Base-by-base conservation (phyloP, 2,888 invertebrate species). In the Eristalinus aeneus region DNA sequence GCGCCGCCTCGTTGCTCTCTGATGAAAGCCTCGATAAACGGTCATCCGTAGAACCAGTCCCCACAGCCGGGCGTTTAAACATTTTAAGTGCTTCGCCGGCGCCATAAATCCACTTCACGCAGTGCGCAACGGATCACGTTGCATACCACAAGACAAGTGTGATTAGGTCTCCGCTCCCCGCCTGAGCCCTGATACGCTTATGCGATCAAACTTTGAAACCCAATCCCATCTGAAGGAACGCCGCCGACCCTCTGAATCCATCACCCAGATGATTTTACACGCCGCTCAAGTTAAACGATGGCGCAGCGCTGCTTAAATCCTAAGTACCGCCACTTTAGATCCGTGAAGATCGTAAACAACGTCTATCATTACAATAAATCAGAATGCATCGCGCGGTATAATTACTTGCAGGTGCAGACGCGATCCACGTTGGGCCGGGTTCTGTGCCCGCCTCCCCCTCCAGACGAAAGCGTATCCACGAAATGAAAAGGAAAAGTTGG, bases 111-210 rank as follows among this genome's bases (percentile, higher is more conserved):
- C 16, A 34, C 4, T 16, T 46, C 46, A n/a, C 6, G 3, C 1
- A 16, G 16, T 46, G 46, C 16, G 16, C 1, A n/a, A n/a, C n/a
- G n/a, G 2, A 46, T 46, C 46, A 6, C n/a, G n/a, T 6, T 46
- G 1, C 2, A 16, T 46, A 16, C 16, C 46, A n/a, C 16, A 16
- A 46, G 16, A 46, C 46, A 46, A 46, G 46, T 46, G 46, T 68
- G 84, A 85, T 85, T 80, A 75, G 76, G 75, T 75, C 84, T 71
- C 63, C 46, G 54, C 60, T 53, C 65, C 80, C 36, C 71, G n/a
- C 46, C 23, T 16, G n/a, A 34, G 64, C 34, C 69, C 80, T 27
- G 27, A 80, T 61, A 46, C 71, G 63, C 54, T 60, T 71, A 76
- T 75, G 16, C 39, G 39, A 46, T 80, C 84, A 61, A 65, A 56